phyloP scores from a whole-genome alignment of 2,113 vertebrate genomes.

The Shinisaurus crocodilurus region DNA sequence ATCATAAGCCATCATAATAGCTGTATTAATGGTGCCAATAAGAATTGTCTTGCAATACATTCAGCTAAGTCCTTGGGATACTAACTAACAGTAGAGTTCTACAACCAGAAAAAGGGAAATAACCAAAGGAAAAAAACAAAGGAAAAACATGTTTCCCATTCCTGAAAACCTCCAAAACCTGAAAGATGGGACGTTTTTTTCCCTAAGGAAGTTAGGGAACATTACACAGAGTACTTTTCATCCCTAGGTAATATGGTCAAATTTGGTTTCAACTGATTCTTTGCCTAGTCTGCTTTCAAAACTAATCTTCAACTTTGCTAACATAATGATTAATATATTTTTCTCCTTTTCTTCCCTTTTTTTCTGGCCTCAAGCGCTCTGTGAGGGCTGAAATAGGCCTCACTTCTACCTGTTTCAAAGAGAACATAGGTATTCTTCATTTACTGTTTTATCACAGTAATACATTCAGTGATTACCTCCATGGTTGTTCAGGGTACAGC shows the following conservation, averaged over 20 bases:
- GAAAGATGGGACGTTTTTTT: background rate
- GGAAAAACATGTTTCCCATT: background rate
- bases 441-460: background rate
- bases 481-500: background rate
- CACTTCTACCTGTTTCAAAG: background rate
- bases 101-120: background rate
- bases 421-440: background rate
- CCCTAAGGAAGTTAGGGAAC: background rate
- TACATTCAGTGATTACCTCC: background rate
- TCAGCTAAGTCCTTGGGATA: background rate
- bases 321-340: background rate
- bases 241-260: background rate
- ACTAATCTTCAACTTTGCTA: background rate
- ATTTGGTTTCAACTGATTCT: background rate
- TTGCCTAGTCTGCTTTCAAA: background rate
- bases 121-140: background rate
- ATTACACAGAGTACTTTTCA: background rate
- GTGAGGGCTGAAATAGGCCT: background rate
- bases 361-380: background rate
- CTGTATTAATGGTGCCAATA: constrained; percentile 5
- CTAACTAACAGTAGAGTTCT: background rate
- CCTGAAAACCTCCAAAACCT: background rate
- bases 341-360: too few species aligned
- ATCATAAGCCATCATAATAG: background rate
- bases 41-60: background rate